Base-by-base conservation (phyloP, 2,113 vertebrate species). In the Hemibagrus wyckioides region DNA sequence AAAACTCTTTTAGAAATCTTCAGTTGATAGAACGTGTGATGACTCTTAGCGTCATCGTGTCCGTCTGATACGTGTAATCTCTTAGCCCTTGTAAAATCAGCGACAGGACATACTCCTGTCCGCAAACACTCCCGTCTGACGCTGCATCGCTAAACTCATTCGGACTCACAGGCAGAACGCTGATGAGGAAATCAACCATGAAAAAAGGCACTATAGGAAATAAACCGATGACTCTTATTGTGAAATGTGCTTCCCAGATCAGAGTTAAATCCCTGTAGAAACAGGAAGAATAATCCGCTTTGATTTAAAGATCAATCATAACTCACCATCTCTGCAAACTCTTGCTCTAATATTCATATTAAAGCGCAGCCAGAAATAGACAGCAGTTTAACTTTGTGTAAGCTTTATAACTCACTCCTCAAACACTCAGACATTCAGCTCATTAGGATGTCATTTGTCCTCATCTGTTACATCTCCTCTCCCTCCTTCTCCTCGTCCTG, bases 191-290 rank as follows among this genome's bases (percentile, higher is more conserved):
- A 14, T 81, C 56, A 81, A 59, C 1, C 3, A 59, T 36, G 54
- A 91, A 94, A 93, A n/a, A 91, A 95, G 94, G 94, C 94, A 95
- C 93, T 93, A 91, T 90, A 90, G 90, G 91, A 93, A 92, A 91
- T 90, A 93, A 91, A 90, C 89, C 82, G 82, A 86, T 86, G 80
- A 73, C 87, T 86, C 88, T 89, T 57, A 23, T 65, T 67, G 41
- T 82, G 81, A 76, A 83, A 84, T 86, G 88, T 67, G 87, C 90
- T 94, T 82, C 75, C 85, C 54, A 85, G 81, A 39, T 30, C 54
- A 44, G 28, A 57, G 50, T 57, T n/a, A 30, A 25, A 28, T 39
- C 17, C 36, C 17, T 85, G 59, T 41, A 5, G 0, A 61, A 48
- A 39, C 14, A 44, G 23, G 83, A 75, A 41, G 25, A 30, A 33